Evolutionary conservation across 2,113 vertebrate species (phyloP), one percentile per base, ranked within the genome.

Genomic region (Calidris pugnax): DNA sequence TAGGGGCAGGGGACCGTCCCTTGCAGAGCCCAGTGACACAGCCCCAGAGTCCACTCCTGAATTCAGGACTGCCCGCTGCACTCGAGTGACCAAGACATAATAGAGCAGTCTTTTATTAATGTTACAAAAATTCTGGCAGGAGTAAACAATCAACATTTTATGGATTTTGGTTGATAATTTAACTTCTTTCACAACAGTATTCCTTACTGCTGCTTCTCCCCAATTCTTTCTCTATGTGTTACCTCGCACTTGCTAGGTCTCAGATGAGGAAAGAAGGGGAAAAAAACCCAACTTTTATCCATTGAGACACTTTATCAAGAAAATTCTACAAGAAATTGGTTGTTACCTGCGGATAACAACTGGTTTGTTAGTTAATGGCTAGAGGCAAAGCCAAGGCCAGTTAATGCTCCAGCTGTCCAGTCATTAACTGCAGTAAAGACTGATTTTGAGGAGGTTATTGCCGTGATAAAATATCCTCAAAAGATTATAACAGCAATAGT

Each of bases 401-500:
- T 98, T 98, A 98, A 78, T 97, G 97, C 97, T 98, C 98, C 98
- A 98, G 98, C 98, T 98, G 98, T 98, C 98, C 98, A 94, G 98
- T 97, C 98, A 98, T 98, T 98, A 98, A 98, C 98, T 97, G 98
- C 98, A 97, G 98, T 98, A 98, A 98, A 98, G 98, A 98, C 98
- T 98, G 98, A 98, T 98, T 98, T 98, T 97, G 98, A 98, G 98
- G 98, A 98, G 97, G 98, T 98, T 98, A 98, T 98, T 98, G 97
- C 98, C 5, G 97, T 98, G 98, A 98, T 98, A 98, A 98, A 98
- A 98, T 98, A 98, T 97, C 97, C 98, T 98, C 98, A 97, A 98
- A 98, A 98, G 98, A 98, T 98, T 98, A 98, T 98, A 98, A 98
- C 97, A 98, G 98, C 98, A 98, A 98, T 98, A 98, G 98, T 97